Evolutionary conservation across 1,140 invertebrate genomes (phyloP).

Genomic region (Diachasmimorpha longicaudata): DNA sequence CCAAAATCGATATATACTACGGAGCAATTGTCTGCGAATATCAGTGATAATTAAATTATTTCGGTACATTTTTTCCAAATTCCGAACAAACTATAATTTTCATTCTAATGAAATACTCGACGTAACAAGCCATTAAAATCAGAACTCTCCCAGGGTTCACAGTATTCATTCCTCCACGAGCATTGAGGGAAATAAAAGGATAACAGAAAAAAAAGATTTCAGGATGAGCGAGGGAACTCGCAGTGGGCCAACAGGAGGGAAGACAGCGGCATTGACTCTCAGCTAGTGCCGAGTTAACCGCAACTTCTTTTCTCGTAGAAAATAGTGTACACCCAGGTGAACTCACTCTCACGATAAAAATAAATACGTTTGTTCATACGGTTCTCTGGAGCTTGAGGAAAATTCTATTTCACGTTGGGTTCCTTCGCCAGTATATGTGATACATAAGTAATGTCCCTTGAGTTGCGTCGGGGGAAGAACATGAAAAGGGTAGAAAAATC

Average conservation of each 20-base stretch:
- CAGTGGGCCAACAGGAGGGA: background rate
- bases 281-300: background rate
- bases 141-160: background rate
- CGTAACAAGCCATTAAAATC: background rate
- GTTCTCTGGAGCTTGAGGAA: conserved; percentile 3
- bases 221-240: background rate
- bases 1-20: background rate
- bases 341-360: conserved; percentile 33
- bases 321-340: conserved; percentile 23
- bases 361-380: conserved; percentile 35
- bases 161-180: background rate
- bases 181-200: background rate
- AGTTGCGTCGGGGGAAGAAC: background rate
- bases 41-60: too few species aligned
- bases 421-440: background rate
- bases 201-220: background rate
- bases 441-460: background rate
- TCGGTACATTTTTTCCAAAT: background rate
- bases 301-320: conserved; percentile 1
- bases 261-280: background rate
- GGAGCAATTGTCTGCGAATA: too few species aligned
- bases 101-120: background rate
- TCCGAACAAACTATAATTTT: background rate
- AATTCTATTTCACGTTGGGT: conserved; percentile 24
- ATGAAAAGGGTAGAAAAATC: background rate